A percentile compares a stretch with the other conserved stretches of the same genome.
Conservation (phyloP, 1,140 invertebrate genomes). For the Bombus polaris region DNA sequence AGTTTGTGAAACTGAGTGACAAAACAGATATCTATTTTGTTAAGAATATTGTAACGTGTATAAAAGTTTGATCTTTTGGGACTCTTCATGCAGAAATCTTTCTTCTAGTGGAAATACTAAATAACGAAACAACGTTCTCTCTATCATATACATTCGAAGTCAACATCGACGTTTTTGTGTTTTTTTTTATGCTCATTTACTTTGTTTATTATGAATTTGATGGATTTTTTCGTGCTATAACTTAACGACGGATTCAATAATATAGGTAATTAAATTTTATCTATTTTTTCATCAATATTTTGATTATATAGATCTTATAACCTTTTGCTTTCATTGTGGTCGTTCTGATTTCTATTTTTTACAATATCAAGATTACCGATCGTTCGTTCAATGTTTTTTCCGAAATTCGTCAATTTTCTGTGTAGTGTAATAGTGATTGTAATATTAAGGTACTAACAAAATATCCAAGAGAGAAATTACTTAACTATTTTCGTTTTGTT, state of each 20-base stretch:
- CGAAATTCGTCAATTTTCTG: not conserved
- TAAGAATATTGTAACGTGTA: conserved; percentile 59
- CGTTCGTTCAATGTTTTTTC: conserved; percentile 2
- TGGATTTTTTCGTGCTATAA: conserved; percentile 57
- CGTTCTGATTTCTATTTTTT: conserved; percentile 49
- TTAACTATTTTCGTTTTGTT: conserved; percentile 24
- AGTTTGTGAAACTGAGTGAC: conserved; percentile 70
- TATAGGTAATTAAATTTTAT: conserved; percentile 60
- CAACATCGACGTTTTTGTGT: conserved; percentile 69
- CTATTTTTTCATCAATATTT: conserved; percentile 46
- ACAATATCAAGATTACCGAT: conserved; percentile 46
- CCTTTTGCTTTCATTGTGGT: conserved; percentile 62
- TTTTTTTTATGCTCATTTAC: conserved; percentile 65
- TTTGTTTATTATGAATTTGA: conserved; percentile 69
- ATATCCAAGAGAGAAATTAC: not conserved
- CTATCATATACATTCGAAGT: conserved; percentile 49
- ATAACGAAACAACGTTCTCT: conserved; percentile 30
- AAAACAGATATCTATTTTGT: conserved; percentile 64
- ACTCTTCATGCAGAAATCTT: conserved; percentile 37
- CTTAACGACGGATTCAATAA: conserved; percentile 56
- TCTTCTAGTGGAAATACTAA: not conserved
- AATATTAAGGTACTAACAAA: conserved; percentile 1
- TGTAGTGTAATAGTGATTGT: not conserved
- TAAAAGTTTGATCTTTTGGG: conserved; percentile 45
- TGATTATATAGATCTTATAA: conserved; percentile 60